phyloP scores from a whole-genome alignment of 2,888 invertebrate species.

The Yponomeuta evonymella region DNA sequence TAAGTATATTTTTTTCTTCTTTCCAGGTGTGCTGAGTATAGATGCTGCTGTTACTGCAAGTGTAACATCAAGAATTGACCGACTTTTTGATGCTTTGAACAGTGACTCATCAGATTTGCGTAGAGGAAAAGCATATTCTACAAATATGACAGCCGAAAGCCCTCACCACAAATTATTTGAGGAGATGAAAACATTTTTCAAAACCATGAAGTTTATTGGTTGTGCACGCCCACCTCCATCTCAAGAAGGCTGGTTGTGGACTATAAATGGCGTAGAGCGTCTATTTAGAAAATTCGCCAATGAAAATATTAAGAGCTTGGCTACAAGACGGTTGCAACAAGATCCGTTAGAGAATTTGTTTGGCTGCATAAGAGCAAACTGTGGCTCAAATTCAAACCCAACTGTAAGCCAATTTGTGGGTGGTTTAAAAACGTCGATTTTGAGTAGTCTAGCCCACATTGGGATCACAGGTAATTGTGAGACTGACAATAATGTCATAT shows the following conservation, averaged over 20 bases:
- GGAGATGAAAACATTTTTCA: not conserved
- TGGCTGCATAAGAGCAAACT: slow-evolving; percentile 23
- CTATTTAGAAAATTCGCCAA: slow-evolving; percentile 17
- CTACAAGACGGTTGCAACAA: slow-evolving; percentile 20
- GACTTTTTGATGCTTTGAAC: not conserved
- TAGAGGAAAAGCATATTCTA: not conserved
- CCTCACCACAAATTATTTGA: not conserved
- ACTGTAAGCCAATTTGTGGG: slow-evolving; percentile 27
- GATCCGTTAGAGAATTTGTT: slow-evolving; percentile 28
- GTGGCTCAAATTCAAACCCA: slow-evolving; percentile 28
- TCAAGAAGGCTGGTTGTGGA: slow-evolving; percentile 13
- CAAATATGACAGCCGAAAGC: not conserved
- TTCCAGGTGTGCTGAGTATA: not conserved
- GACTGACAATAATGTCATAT: slow-evolving; percentile 19
- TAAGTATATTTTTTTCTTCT: not conserved
- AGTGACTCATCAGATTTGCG: not conserved
- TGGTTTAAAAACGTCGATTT: slow-evolving; percentile 24
- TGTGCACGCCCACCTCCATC: not conserved
- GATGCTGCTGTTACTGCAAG: not conserved
- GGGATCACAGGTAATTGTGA: slow-evolving; percentile 22
- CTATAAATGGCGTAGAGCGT: not conserved
- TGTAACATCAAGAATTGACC: not conserved
- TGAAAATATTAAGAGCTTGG: slow-evolving; percentile 23
- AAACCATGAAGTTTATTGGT: not conserved
- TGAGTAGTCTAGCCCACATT: slow-evolving; percentile 19